Conservation (phyloP, 2,888 invertebrate species). For the Torymus aiolomorphi region DNA sequence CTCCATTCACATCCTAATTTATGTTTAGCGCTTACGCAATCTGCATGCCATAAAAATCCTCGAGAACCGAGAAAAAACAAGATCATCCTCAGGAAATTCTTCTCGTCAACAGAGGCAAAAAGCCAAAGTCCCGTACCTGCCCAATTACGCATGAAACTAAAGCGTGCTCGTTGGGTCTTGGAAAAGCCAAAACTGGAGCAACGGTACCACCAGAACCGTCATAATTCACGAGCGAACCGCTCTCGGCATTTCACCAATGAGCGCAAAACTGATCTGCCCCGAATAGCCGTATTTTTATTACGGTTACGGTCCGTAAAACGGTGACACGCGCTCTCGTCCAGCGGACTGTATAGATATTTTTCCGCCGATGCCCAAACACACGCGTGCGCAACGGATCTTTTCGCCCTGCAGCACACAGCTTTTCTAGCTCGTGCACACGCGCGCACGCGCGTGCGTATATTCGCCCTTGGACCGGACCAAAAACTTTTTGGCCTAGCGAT, state of each 20-base stretch:
- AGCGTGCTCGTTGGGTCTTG: background rate
- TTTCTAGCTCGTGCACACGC: background rate
- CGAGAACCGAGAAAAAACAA: too few relatives aligned
- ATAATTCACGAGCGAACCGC: slow-evolving; percentile 58
- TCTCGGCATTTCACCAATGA: background rate
- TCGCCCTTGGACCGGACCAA: slow-evolving; percentile 11
- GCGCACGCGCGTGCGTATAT: too few relatives aligned
- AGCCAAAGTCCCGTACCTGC: slow-evolving; percentile 23
- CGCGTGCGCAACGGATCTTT: too few relatives aligned
- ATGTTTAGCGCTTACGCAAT: background rate
- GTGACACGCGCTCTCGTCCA: too few relatives aligned
- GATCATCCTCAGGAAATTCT: too few relatives aligned
- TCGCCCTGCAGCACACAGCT: background rate
- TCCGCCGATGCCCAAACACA: background rate
- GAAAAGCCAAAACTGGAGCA: slow-evolving; percentile 65
- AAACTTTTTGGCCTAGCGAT: slow-evolving; percentile 3
- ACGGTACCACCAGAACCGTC: slow-evolving; percentile 61
- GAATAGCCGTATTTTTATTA: slow-evolving; percentile 29
- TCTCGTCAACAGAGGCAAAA: too few relatives aligned
- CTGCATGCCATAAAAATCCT: too few relatives aligned
- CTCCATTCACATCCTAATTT: background rate
- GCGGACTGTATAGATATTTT: background rate
- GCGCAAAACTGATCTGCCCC: slow-evolving; percentile 19
- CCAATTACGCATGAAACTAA: background rate
- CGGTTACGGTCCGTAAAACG: slow-evolving; percentile 17